Base-by-base conservation (phyloP, 2,888 invertebrate genomes). In the Neoitamus cyanurus region DNA sequence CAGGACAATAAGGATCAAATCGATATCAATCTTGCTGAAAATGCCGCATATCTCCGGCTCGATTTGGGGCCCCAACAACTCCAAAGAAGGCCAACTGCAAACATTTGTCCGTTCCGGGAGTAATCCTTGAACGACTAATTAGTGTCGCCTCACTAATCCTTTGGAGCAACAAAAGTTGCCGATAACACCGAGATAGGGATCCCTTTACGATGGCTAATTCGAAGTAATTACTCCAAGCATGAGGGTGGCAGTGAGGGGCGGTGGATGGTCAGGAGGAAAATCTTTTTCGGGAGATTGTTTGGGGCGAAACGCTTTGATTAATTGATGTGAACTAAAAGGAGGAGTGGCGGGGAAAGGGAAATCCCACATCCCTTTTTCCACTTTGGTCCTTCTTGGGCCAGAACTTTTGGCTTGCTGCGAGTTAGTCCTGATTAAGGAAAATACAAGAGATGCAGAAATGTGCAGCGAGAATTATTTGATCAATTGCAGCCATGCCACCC, bases 41-140 rank as follows among this genome's bases (percentile, higher is more conserved):
- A 42, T 37, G 34, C 20, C 20, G 42, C 42, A 37, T 75, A 42
- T 28, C 42, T 75, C 6, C 5, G 3, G 42, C n/a, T n/a, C n/a
- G 42, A 5, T 1, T 1, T 5, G 3, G n/a, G 5, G n/a, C 42
- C 42, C 42, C 4, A 58, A 58, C 58, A 25, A 58, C 20, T 58
- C 58, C 25, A 58, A 58, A 20, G 31, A 31, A 34, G 78, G 28
- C 34, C 15, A 15, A 80, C 31, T 80, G 78, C 78, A 80, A 80
- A 80, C 78, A 80, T 80, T 80, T 80, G 78, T 58, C n/a, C 58
- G 28, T 80, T 80, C 28, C 7, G 20, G 78, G 31, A 80, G 58
- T 80, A 80, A 80, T 80, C 78, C 78, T 80, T 80, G 31, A 80
- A 80, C 78, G 78, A 80, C 78, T 80, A 80, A 80, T 80, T 80